Percentiles rank a stretch among this genome's conserved stretches.
phyloP scores from a whole-genome alignment of 2,797 vertebrate species.

The Distichodus sexfasciatus region DNA sequence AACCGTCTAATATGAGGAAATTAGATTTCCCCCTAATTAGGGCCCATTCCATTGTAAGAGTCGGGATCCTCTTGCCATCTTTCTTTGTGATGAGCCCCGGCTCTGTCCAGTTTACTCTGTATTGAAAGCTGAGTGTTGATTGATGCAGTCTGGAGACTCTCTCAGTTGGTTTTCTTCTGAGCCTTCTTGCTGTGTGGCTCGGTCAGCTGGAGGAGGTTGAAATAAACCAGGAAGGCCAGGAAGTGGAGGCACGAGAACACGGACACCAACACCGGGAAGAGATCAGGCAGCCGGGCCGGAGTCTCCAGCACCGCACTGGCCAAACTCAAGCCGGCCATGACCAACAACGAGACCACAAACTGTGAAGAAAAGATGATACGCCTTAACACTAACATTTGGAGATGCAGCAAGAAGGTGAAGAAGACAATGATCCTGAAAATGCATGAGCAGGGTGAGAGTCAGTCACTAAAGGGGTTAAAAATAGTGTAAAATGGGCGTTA shows the following conservation, averaged over 20 bases:
- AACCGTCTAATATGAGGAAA: constrained; percentile 34
- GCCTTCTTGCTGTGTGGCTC: constrained; percentile 67
- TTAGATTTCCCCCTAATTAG: constrained; percentile 28
- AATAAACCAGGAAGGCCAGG: constrained; percentile 80
- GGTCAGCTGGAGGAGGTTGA: constrained; percentile 83
- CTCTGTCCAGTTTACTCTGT: background rate
- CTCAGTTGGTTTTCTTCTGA: constrained; percentile 82
- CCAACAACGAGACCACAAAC: constrained; percentile 78
- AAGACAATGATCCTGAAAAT: no score
- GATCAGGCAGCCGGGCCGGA: constrained; percentile 81
- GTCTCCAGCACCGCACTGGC: constrained; percentile 68
- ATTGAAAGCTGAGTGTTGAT: background rate
- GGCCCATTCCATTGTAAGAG: constrained; percentile 20
- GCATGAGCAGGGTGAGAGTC: no score
- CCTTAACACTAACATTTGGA: no score
- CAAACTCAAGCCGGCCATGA: constrained; percentile 79
- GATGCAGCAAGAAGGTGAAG: no score
- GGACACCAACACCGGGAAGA: constrained; percentile 88
- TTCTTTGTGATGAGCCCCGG: background rate
- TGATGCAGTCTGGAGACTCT: background rate
- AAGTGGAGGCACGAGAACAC: constrained; percentile 83
- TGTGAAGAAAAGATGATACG: no score
- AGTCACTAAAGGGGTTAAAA: no score
- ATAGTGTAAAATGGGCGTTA: no score
- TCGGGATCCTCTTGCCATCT: constrained; percentile 7